Evolutionary conservation across 2,888 invertebrate genomes (phyloP).

Genomic region (Rhamphomyia laevipes): DNA sequence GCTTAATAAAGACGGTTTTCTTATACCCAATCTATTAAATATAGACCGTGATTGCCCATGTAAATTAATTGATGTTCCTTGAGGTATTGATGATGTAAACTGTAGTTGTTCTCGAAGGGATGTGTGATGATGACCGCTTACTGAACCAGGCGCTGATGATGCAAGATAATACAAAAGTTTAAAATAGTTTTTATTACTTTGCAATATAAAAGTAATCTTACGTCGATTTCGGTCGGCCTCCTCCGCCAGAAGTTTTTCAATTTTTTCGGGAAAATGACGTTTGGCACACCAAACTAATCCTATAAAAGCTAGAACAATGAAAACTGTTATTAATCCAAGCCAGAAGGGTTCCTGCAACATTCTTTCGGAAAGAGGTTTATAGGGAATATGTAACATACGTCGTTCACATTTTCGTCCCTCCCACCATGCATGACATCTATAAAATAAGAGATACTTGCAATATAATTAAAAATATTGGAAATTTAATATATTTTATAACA

Average conservation of each 20-base stretch:
- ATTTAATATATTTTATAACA: background rate
- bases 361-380: slow-evolving; percentile 60
- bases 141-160: slow-evolving; percentile 24
- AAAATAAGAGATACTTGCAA: background rate
- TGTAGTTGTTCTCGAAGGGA: slow-evolving; percentile 49
- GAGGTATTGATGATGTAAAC: slow-evolving; percentile 40
- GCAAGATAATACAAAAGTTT: slow-evolving; percentile 4
- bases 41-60: slow-evolving; percentile 53
- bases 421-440: slow-evolving; percentile 60
- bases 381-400: slow-evolving; percentile 55
- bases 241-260: slow-evolving; percentile 70
- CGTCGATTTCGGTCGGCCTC: slow-evolving; percentile 62
- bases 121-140: slow-evolving; percentile 38
- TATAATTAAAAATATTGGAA: background rate
- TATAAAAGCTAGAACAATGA: slow-evolving; percentile 64
- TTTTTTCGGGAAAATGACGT: slow-evolving; percentile 74
- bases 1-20: slow-evolving; percentile 77
- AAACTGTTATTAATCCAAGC: slow-evolving; percentile 76
- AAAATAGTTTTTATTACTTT: background rate
- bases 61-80: slow-evolving; percentile 38
- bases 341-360: slow-evolving; percentile 84
- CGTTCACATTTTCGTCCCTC: slow-evolving; percentile 58
- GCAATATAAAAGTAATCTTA: slow-evolving; percentile 38
- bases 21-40: slow-evolving; percentile 74
- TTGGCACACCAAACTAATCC: slow-evolving; percentile 76